Percentiles rank a stretch among this genome's conserved stretches.
Evolutionary conservation across 2,113 vertebrate species (phyloP).

Genomic region (Cyrtonyx montezumae): DNA sequence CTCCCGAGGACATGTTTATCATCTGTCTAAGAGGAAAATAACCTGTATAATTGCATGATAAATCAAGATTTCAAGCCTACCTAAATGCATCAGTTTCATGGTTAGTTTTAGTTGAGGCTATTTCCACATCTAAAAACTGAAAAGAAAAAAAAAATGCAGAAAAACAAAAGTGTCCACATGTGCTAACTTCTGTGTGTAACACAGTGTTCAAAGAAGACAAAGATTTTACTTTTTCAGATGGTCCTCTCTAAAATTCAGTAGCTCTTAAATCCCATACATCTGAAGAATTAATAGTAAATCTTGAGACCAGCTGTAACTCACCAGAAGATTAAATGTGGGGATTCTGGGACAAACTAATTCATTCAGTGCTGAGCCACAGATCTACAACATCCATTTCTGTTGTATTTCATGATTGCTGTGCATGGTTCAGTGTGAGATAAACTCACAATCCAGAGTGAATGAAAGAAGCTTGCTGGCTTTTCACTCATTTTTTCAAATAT

Average conservation of each 20-base stretch:
- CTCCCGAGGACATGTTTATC: background rate
- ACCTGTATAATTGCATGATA: background rate
- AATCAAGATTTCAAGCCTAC: background rate
- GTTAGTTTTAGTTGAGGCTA: background rate
- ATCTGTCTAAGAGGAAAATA: background rate
- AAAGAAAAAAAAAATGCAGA: background rate
- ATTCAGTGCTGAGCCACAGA: background rate
- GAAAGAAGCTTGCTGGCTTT: conserved; percentile 19
- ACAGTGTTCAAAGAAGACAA: background rate
- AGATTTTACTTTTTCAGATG: background rate
- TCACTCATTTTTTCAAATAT: background rate
- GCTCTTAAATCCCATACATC: background rate
- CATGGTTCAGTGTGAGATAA: background rate
- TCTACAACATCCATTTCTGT: background rate
- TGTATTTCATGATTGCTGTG: background rate
- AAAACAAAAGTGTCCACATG: background rate
- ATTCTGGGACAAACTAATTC: background rate
- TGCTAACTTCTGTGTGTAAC: background rate
- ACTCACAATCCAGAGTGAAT: background rate
- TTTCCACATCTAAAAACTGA: background rate
- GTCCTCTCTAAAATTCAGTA: background rate
- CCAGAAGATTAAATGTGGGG: background rate
- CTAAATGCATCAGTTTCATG: background rate
- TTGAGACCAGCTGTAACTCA: background rate
- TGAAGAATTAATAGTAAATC: background rate